These are phyloP conservation scores for Lates calcarifer DNA, from an alignment of 2,113 vertebrate genomes.

Conservation along the genomic window DNA sequence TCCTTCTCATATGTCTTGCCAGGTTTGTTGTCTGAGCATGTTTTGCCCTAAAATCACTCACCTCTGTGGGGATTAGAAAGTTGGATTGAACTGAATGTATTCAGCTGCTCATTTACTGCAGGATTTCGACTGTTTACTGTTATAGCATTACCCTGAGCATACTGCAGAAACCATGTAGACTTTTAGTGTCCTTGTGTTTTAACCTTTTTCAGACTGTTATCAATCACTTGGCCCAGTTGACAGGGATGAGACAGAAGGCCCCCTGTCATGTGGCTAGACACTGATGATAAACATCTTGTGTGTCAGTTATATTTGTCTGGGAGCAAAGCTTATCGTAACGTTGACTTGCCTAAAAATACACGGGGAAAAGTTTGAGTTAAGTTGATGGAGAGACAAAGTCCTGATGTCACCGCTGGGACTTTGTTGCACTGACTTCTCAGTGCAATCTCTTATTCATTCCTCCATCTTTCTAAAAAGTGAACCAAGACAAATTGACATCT, in stretches of 20 bases:
- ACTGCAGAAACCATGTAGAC: background rate
- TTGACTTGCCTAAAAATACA: conserved; percentile 25
- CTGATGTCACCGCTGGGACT: background rate
- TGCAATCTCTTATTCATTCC: background rate
- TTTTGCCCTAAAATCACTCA: conserved; percentile 71
- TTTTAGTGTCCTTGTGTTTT: conserved; percentile 32
- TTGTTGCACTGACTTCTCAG: background rate
- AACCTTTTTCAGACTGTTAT: conserved; percentile 49
- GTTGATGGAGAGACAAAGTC: background rate
- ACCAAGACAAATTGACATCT: background rate
- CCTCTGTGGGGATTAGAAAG: conserved; percentile 52
- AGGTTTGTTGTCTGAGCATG: conserved; percentile 69
- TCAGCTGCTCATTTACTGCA: conserved; percentile 24
- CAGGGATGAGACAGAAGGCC: conserved; percentile 40
- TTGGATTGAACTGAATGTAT: conserved; percentile 39
- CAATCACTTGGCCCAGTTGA: conserved; percentile 31
- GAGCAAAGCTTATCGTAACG: conserved; percentile 12
- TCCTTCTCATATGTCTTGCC: conserved; percentile 67
- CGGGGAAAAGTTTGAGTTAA: background rate
- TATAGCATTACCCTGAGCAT: background rate
- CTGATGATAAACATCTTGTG: conserved; percentile 43
- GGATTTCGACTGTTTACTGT: conserved; percentile 17
- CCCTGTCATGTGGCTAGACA: conserved; percentile 33
- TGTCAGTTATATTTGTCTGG: conserved; percentile 48
- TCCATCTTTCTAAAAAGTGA: background rate